These are phyloP conservation scores for Tetranychus piercei DNA, from an alignment of 2,888 invertebrate genomes.

Conservation along the genomic window DNA sequence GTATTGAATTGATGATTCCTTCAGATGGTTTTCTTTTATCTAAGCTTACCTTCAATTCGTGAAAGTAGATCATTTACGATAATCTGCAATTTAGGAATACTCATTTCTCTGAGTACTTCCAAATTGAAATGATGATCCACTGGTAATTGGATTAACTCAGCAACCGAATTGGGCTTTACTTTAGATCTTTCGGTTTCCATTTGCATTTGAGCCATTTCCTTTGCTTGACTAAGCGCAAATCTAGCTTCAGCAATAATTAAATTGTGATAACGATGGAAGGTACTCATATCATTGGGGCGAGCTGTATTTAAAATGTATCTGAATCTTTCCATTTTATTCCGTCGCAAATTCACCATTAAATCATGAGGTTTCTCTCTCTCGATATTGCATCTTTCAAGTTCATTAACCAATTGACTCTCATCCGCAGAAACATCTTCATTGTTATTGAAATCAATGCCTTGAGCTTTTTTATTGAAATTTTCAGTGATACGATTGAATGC, in stretches of 20 bases:
- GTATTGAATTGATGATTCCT: too few species aligned
- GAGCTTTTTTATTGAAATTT: neutral
- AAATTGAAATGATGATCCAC: neutral
- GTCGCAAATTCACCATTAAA: neutral
- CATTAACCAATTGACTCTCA: neutral
- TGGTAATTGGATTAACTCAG: slow-evolving; percentile 31
- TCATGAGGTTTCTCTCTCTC: neutral
- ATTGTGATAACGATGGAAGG: slow-evolving; percentile 8
- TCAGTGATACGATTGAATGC: neutral
- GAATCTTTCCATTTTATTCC: slow-evolving; percentile 7
- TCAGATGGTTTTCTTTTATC: neutral
- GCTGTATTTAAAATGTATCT: slow-evolving; percentile 3
- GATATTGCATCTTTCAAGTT: neutral
- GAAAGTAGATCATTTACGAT: slow-evolving; percentile 84
- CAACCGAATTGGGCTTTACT: slow-evolving; percentile 45
- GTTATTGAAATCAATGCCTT: neutral
- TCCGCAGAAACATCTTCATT: neutral
- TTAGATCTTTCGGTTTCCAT: slow-evolving; percentile 42
- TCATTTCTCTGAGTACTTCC: slow-evolving; percentile 48
- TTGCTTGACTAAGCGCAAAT: slow-evolving; percentile 44
- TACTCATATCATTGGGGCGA: neutral
- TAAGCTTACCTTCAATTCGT: slow-evolving; percentile 54
- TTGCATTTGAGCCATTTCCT: slow-evolving; percentile 75
- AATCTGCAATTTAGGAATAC: slow-evolving; percentile 77
- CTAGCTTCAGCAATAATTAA: slow-evolving; percentile 5